Evolutionary conservation across 2,888 invertebrate genomes (phyloP).

Genomic region (Ophion ellenae): DNA sequence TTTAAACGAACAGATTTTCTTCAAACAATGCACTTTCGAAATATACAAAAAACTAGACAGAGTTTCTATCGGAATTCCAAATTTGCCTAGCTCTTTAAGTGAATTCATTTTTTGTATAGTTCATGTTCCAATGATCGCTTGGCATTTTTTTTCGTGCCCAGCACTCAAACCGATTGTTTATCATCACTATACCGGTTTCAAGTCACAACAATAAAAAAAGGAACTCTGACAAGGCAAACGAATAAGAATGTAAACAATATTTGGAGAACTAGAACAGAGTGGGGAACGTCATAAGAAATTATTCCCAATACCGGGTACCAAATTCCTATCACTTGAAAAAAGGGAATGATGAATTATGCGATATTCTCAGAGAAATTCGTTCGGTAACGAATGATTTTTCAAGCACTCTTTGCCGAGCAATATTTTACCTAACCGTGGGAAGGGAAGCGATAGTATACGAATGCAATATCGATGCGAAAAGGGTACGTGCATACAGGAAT

Average conservation of each 20-base stretch:
- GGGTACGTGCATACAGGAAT: background rate
- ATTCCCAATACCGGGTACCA: slow-evolving; percentile 64
- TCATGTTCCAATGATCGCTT: no score
- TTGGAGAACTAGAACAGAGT: slow-evolving; percentile 43
- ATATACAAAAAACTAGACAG: no score
- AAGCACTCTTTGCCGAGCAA: slow-evolving; percentile 61
- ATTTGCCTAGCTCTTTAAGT: no score
- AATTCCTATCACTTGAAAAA: slow-evolving; percentile 62
- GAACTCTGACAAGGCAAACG: background rate
- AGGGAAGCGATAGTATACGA: slow-evolving; percentile 34
- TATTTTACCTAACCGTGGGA: slow-evolving; percentile 71
- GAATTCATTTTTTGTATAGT: no score
- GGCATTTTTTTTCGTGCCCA: no score
- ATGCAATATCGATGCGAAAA: background rate
- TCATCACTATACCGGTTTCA: background rate
- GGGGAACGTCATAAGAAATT: slow-evolving; percentile 64
- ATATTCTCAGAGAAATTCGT: slow-evolving; percentile 54
- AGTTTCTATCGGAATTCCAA: no score
- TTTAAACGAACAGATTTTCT: no score
- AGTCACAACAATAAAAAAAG: background rate
- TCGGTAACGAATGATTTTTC: slow-evolving; percentile 61
- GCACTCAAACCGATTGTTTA: no score
- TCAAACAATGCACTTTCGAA: no score
- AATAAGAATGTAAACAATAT: slow-evolving; percentile 18
- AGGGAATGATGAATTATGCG: slow-evolving; percentile 15